A percentile compares a stretch with the other conserved stretches of the same genome.
Evolutionary conservation across 2,113 vertebrate genomes (phyloP).

Genomic region (Ptyas mucosa): DNA sequence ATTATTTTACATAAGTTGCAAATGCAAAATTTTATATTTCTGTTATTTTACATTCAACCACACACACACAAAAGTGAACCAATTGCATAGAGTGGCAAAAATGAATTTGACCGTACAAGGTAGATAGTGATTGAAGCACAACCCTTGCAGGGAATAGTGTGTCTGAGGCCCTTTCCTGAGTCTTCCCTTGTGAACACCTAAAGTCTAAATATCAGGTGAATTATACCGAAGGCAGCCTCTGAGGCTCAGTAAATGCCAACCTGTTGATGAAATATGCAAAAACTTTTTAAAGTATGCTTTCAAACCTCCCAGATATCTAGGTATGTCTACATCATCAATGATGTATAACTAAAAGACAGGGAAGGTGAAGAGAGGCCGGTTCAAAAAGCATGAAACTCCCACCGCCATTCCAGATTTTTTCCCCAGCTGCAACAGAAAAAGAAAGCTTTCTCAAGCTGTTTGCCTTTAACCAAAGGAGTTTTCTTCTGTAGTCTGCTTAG

Average conservation of each 20-base stretch:
- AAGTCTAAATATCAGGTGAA: background rate
- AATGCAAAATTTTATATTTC: too few relatives aligned
- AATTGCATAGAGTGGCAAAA: too few relatives aligned
- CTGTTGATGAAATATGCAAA: background rate
- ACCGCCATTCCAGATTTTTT: background rate
- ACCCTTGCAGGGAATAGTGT: background rate
- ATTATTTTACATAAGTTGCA: too few relatives aligned
- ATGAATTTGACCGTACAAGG: background rate
- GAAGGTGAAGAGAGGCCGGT: background rate
- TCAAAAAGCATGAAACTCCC: background rate
- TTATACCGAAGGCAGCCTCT: background rate
- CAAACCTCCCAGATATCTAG: background rate
- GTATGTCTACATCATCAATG: background rate
- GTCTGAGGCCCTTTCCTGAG: background rate
- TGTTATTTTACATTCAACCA: too few relatives aligned
- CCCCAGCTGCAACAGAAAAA: background rate
- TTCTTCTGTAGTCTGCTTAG: background rate
- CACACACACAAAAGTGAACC: too few relatives aligned
- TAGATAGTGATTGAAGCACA: background rate
- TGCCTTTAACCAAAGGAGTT: background rate
- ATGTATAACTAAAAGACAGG: background rate
- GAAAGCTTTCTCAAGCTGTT: background rate
- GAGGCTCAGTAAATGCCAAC: background rate
- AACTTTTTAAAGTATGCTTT: background rate
- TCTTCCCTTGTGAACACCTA: background rate